phyloP scores from a whole-genome alignment of 2,113 vertebrate genomes.

The Rafetus swinhoei region DNA sequence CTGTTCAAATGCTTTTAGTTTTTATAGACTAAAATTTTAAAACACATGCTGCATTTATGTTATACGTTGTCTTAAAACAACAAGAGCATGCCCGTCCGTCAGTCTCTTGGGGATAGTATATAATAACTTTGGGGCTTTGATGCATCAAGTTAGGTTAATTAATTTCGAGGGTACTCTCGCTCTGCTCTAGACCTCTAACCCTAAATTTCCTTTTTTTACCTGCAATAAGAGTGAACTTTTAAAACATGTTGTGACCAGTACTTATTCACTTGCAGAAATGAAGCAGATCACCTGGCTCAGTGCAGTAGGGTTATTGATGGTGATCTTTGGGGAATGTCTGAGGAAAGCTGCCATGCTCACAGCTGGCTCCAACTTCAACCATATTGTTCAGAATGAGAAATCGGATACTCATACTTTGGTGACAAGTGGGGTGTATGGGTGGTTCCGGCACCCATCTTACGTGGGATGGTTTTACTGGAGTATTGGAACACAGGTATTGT shows the following conservation, averaged over 20 bases:
- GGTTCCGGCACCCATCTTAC: slow-evolving; percentile 95
- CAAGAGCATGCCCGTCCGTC: not conserved
- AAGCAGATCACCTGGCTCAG: slow-evolving; percentile 95
- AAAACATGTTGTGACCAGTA: not conserved
- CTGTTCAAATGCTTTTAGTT: not conserved
- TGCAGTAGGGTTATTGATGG: slow-evolving; percentile 90
- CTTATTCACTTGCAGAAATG: slow-evolving; percentile 81
- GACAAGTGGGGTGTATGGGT: slow-evolving; percentile 92
- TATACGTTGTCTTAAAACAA: rapidly evolving
- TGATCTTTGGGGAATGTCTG: slow-evolving; percentile 92
- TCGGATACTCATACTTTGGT: slow-evolving; percentile 93
- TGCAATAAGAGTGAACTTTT: not conserved
- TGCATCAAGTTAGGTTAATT: not conserved
- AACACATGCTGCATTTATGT: rapidly evolving
- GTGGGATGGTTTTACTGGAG: slow-evolving; percentile 99
- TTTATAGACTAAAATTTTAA: not conserved
- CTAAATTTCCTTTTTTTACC: not conserved
- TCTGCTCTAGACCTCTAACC: rapidly evolving
- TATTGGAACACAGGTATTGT: slow-evolving; percentile 93
- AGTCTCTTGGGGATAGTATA: not conserved
- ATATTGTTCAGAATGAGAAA: slow-evolving; percentile 98
- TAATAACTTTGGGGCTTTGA: not conserved
- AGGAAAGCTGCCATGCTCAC: slow-evolving; percentile 97
- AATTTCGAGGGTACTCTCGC: not conserved
- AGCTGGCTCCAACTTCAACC: slow-evolving; percentile 98